Conservation (phyloP, 1,140 invertebrate species). For the Cepaea nemoralis region DNA sequence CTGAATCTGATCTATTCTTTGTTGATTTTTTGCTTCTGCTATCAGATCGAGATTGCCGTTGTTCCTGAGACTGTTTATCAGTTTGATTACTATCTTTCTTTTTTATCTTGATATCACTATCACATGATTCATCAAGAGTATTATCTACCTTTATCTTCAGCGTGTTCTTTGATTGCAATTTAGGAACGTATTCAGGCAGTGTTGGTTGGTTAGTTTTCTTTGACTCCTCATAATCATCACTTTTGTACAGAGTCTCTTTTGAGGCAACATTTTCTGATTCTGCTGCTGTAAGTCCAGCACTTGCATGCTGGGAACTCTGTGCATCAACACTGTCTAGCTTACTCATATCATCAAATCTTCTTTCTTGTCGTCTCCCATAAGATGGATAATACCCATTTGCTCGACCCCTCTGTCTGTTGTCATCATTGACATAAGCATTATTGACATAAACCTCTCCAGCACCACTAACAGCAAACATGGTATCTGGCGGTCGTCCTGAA, state of each 20-base stretch:
- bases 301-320: neutral
- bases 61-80: neutral
- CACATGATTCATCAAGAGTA: neutral
- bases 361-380: neutral
- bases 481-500: neutral
- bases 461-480: slow-evolving; percentile 25
- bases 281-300: neutral
- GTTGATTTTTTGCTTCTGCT: slow-evolving; percentile 2
- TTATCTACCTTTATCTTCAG: neutral
- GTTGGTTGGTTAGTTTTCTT: slow-evolving; percentile 23
- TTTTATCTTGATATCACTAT: neutral
- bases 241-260: neutral
- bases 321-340: neutral
- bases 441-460: slow-evolving; percentile 34
- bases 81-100: neutral
- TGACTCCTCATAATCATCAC: slow-evolving; percentile 16
- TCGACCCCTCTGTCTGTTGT: neutral
- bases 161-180: neutral
- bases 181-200: slow-evolving; percentile 23
- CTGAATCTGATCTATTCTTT: neutral
- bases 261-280: neutral
- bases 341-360: neutral
- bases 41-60: neutral
- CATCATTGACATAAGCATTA: neutral
- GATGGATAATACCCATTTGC: neutral